These are phyloP conservation scores for Dipodomys stephensi DNA, from an alignment of 2,113 vertebrate genomes.

Conservation along the genomic window DNA sequence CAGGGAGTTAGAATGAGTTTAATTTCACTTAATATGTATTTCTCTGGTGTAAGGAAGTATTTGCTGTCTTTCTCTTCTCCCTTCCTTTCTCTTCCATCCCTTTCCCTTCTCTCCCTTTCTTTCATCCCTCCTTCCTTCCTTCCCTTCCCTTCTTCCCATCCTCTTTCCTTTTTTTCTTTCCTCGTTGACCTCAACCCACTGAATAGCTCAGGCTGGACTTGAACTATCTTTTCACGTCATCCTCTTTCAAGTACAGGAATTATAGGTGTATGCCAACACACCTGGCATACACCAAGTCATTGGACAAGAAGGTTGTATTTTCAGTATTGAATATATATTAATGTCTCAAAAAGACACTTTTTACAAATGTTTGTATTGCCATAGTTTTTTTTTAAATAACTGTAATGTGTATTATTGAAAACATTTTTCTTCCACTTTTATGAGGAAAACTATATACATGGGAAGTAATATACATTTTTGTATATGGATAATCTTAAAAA, in stretches of 20 bases:
- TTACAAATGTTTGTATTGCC: background rate
- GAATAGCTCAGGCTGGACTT: background rate
- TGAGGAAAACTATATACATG: background rate
- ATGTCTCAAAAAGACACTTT: conserved; percentile 36
- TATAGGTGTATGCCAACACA: background rate
- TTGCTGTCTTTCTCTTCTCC: too few species aligned
- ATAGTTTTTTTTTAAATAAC: conserved; percentile 50
- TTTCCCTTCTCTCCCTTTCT: too few species aligned
- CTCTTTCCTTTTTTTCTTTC: too few species aligned
- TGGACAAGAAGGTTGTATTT: conserved; percentile 14
- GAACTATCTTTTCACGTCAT: too few species aligned
- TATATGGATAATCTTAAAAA: background rate
- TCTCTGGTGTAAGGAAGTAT: background rate
- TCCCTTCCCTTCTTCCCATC: too few species aligned
- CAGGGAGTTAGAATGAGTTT: conserved; percentile 5
- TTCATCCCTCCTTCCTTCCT: too few species aligned
- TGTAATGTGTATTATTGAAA: background rate
- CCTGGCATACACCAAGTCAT: background rate
- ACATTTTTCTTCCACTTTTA: background rate
- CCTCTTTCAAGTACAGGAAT: background rate
- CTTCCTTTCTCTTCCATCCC: too few species aligned
- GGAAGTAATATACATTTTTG: background rate
- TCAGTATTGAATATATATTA: background rate
- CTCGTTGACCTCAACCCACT: background rate
- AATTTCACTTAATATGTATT: background rate